Evolutionary conservation across 2,113 vertebrate genomes (phyloP).

Genomic region (Alligator mississippiensis): DNA sequence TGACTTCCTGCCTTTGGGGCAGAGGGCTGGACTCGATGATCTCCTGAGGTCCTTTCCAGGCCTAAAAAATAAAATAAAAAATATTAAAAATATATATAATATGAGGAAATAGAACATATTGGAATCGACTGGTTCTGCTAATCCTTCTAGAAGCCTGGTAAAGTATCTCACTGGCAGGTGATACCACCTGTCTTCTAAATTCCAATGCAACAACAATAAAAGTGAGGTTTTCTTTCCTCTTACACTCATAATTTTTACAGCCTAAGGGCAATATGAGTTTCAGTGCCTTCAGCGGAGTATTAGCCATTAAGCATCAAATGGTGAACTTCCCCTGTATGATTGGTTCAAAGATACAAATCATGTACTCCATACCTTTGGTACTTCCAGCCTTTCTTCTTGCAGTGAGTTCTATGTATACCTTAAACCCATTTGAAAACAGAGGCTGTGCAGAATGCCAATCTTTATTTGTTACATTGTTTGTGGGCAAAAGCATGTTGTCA

Average conservation of each 20-base stretch:
- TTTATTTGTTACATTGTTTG: neutral
- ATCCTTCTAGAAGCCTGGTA: fast-evolving
- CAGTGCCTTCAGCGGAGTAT: neutral
- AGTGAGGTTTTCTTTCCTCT: neutral
- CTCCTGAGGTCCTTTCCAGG: no score
- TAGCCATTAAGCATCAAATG: neutral
- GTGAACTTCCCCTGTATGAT: neutral
- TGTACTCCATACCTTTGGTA: neutral
- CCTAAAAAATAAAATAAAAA: no score
- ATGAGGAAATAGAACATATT: neutral
- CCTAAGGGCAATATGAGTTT: neutral
- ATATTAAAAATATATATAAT: no score
- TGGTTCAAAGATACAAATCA: neutral
- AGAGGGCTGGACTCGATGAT: no score
- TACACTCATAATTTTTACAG: neutral
- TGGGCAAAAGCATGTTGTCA: neutral
- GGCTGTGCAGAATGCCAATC: neutral
- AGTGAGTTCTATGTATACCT: neutral
- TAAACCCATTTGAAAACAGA: neutral
- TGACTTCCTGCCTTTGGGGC: no score
- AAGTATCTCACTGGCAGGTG: neutral
- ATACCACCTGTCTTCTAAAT: neutral
- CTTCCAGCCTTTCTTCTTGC: neutral
- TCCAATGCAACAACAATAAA: neutral
- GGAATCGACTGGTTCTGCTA: neutral